These are phyloP conservation scores for Mycetomoellerius zeteki DNA, from an alignment of 1,140 invertebrate species.

Conservation along the genomic window DNA sequence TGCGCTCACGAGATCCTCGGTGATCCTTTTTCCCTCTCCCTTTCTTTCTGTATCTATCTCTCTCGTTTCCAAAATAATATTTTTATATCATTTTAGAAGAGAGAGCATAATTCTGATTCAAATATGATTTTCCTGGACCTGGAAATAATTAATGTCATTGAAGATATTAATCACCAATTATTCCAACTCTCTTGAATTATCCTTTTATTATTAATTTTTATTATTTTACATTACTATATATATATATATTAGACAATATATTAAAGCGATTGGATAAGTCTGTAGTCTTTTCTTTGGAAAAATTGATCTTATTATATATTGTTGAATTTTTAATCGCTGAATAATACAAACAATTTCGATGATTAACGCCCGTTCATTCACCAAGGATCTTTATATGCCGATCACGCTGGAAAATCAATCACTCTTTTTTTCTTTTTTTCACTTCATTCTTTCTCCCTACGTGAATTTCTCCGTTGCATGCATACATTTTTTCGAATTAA, in stretches of 20 bases:
- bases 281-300: constrained; percentile 54
- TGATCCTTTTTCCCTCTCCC: constrained; percentile 22
- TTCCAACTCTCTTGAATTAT: constrained; percentile 30
- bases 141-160: constrained; percentile 48
- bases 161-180: constrained; percentile 41
- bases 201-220: constrained; percentile 57
- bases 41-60: not conserved
- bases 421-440: constrained; percentile 8
- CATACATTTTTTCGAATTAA: constrained; percentile 40
- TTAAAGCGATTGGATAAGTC: constrained; percentile 56
- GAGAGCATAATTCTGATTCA: constrained; percentile 10
- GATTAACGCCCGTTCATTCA: constrained; percentile 29
- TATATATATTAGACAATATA: constrained; percentile 54
- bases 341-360: constrained; percentile 58
- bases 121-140: constrained; percentile 33
- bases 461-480: constrained; percentile 1
- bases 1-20: constrained; percentile 67
- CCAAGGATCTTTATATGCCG: constrained; percentile 59
- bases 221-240: constrained; percentile 54
- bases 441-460: not conserved
- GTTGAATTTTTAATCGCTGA: constrained; percentile 51
- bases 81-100: constrained; percentile 31
- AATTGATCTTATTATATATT: constrained; percentile 59
- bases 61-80: constrained; percentile 9
- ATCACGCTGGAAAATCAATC: constrained; percentile 41